These are phyloP conservation scores for Melolontha melolontha DNA, from an alignment of 2,888 invertebrate genomes.

Conservation along the genomic window DNA sequence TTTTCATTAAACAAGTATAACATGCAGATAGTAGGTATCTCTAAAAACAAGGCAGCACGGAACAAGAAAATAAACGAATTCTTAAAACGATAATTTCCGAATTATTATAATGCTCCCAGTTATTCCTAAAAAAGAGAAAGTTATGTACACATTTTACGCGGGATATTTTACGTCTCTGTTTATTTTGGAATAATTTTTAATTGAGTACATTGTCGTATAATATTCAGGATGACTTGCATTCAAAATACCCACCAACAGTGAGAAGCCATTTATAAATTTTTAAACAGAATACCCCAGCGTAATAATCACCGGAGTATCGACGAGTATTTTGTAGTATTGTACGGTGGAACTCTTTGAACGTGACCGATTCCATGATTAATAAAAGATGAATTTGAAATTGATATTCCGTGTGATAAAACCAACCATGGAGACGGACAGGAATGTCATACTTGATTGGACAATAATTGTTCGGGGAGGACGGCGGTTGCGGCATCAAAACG, in stretches of 20 bases:
- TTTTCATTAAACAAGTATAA: too few relatives aligned
- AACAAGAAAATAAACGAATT: too few relatives aligned
- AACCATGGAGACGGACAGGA: constrained; percentile 35
- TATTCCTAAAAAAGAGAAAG: too few relatives aligned
- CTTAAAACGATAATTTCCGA: too few relatives aligned
- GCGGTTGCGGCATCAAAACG: constrained; percentile 20
- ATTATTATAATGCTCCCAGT: too few relatives aligned
- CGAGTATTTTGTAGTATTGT: constrained; percentile 9
- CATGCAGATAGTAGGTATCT: too few relatives aligned
- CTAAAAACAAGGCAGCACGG: too few relatives aligned
- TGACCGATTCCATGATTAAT: constrained; percentile 38
- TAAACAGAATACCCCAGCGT: constrained; percentile 24
- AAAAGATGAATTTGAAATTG: constrained; percentile 38
- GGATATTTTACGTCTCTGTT: too few relatives aligned
- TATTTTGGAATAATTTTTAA: constrained; percentile 19
- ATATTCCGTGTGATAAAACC: constrained; percentile 39
- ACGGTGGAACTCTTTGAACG: constrained; percentile 28
- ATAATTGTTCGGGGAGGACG: constrained; percentile 29
- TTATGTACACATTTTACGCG: too few relatives aligned
- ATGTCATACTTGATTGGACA: constrained; percentile 38
- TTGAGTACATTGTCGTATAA: constrained; percentile 21
- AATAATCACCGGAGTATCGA: constrained; percentile 29
- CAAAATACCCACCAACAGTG: constrained; percentile 10
- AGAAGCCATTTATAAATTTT: constrained; percentile 24
- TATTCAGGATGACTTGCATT: constrained; percentile 27